Evolutionary conservation across 1,140 invertebrate species (phyloP).

Genomic region (Palaemon carinicauda): DNA sequence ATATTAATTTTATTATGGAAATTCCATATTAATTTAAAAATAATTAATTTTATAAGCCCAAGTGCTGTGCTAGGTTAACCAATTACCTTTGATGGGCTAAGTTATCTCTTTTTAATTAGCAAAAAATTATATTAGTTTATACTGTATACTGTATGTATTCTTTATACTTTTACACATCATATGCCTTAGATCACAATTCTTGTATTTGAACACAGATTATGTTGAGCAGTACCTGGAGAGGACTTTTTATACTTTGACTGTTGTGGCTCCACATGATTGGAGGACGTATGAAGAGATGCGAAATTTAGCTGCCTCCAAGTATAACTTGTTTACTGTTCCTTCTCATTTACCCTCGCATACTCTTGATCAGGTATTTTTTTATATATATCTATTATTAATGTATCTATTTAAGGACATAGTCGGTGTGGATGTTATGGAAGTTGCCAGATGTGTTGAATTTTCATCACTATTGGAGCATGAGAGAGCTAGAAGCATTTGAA

Average conservation of each 20-base stretch:
- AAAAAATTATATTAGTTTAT: too few species aligned
- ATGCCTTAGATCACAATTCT: slow-evolving; percentile 65
- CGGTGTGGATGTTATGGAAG: too few species aligned
- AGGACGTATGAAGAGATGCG: slow-evolving; percentile 97
- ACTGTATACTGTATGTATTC: too few species aligned
- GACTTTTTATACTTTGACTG: slow-evolving; percentile 97
- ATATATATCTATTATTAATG: neutral
- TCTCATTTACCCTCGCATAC: slow-evolving; percentile 96
- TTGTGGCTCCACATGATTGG: slow-evolving; percentile 97
- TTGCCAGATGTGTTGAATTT: too few species aligned
- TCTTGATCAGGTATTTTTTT: slow-evolving; percentile 76
- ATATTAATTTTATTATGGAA: too few species aligned
- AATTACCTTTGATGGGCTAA: too few species aligned
- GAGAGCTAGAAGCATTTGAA: too few species aligned
- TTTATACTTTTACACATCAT: slow-evolving; percentile 66
- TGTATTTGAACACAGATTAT: slow-evolving; percentile 66
- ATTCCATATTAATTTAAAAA: too few species aligned
- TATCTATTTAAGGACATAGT: neutral
- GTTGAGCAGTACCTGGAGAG: slow-evolving; percentile 93
- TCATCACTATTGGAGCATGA: too few species aligned
- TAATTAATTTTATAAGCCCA: too few species aligned
- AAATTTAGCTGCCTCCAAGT: slow-evolving; percentile 86
- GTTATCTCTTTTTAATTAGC: neutral
- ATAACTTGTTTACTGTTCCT: slow-evolving; percentile 82
- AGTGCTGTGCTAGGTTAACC: too few species aligned